Conservation (phyloP, 2,888 invertebrate species). For the Chloroclysta siterata region DNA sequence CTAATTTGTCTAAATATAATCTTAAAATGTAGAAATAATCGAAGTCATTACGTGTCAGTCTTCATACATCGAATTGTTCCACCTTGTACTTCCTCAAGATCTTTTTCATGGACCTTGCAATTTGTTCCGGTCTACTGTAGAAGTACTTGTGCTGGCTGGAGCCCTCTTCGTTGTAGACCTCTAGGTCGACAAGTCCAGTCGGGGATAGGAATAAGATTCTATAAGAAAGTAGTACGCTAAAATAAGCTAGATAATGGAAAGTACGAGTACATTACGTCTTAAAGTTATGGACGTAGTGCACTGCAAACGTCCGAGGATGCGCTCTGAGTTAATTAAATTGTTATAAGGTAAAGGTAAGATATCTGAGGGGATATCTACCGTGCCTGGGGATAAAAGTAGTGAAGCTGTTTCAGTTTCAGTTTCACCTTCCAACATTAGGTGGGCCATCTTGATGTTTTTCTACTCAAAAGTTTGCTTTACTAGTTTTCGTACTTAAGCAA, state of each 20-base stretch:
- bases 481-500: too few species aligned
- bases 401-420: too few species aligned
- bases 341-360: too few species aligned
- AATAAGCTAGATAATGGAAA: background rate
- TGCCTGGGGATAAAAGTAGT: too few species aligned
- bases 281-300: too few species aligned
- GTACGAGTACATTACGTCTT: too few species aligned
- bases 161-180: slow-evolving; percentile 85
- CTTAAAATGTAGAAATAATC: background rate
- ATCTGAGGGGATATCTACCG: too few species aligned
- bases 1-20: background rate
- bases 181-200: slow-evolving; percentile 79
- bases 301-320: too few species aligned
- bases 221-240: slow-evolving; percentile 17
- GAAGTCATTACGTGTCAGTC: slow-evolving; percentile 33
- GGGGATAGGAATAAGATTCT: slow-evolving; percentile 87
- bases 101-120: slow-evolving; percentile 79
- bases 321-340: too few species aligned
- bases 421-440: too few species aligned
- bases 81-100: slow-evolving; percentile 69
- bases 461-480: too few species aligned
- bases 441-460: too few species aligned
- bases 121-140: slow-evolving; percentile 80
- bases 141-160: slow-evolving; percentile 85
- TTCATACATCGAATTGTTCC: slow-evolving; percentile 66